Conservation (phyloP, 2,797 vertebrate species). For the Channa striata region DNA sequence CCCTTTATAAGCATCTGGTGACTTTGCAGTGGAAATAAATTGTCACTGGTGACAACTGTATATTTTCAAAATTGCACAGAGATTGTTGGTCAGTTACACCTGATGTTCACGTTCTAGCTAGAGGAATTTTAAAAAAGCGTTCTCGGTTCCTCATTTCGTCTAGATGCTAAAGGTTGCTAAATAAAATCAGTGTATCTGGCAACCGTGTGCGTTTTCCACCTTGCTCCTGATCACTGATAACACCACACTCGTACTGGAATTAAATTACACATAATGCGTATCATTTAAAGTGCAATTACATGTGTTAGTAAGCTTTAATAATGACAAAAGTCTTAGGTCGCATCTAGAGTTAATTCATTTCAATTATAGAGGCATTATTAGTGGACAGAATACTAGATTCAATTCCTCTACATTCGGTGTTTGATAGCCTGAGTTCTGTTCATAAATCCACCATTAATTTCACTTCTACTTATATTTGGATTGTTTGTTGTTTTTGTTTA, state of each 20-base stretch:
- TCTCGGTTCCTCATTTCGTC: background rate
- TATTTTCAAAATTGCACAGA: background rate
- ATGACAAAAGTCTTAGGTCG: conserved; percentile 18
- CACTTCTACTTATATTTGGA: background rate
- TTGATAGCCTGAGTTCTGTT: background rate
- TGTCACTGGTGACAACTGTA: no score
- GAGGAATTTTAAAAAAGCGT: background rate
- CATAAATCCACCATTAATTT: background rate
- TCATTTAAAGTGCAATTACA: conserved; percentile 31
- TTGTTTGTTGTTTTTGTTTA: conserved; percentile 15
- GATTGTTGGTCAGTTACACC: background rate
- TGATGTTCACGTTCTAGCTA: background rate
- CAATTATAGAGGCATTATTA: conserved; percentile 19
- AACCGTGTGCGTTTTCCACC: conserved; percentile 5
- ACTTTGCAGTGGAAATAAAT: background rate
- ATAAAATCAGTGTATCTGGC: background rate
- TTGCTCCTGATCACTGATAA: conserved; percentile 7
- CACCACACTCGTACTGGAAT: conserved; percentile 7
- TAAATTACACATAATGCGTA: conserved; percentile 28
- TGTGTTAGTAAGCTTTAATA: conserved; percentile 4
- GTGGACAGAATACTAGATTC: conserved; percentile 10
- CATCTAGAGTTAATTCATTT: conserved; percentile 24
- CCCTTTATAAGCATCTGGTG: background rate
- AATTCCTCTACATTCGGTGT: background rate
- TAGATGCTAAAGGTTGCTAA: background rate